A percentile compares a stretch with the other conserved stretches of the same genome.
These are phyloP conservation scores for Torymus tubicola DNA, from an alignment of 2,888 invertebrate genomes.

Conservation along the genomic window DNA sequence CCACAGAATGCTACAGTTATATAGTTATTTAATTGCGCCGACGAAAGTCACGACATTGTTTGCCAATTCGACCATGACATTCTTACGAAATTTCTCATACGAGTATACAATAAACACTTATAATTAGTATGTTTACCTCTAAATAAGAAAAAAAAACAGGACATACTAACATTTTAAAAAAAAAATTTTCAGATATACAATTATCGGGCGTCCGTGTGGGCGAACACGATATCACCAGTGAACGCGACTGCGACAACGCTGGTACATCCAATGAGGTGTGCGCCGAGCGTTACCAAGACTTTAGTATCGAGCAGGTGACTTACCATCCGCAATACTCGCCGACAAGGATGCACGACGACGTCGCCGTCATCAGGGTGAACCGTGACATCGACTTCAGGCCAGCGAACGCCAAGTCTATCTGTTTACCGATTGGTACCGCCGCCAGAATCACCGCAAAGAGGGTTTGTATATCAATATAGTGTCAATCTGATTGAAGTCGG, in stretches of 20 bases:
- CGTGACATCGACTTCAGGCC: conserved; percentile 77
- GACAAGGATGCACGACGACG: conserved; percentile 78
- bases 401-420: conserved; percentile 77
- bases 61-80: no score
- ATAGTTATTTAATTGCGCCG: no score
- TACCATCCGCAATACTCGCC: conserved; percentile 79
- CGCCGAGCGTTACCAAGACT: conserved; percentile 78
- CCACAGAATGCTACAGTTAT: no score
- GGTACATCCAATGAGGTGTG: conserved; percentile 76
- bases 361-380: conserved; percentile 79
- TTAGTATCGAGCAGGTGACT: conserved; percentile 77
- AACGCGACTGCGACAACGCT: conserved; percentile 77
- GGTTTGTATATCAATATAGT: conserved; percentile 59
- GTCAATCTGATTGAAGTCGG: neutral
- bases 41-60: no score
- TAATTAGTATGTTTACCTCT: no score
- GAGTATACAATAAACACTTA: no score
- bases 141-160: no score
- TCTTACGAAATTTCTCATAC: no score
- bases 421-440: conserved; percentile 76
- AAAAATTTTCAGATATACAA: conserved; percentile 60
- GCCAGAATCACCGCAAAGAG: conserved; percentile 59
- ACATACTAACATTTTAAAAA: no score
- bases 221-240: conserved; percentile 78
- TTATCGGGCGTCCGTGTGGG: conserved; percentile 80